A percentile compares a stretch with the other conserved stretches of the same genome.
Conservation (phyloP, 2,888 invertebrate genomes). For the Pristionchus fissidentatus region DNA sequence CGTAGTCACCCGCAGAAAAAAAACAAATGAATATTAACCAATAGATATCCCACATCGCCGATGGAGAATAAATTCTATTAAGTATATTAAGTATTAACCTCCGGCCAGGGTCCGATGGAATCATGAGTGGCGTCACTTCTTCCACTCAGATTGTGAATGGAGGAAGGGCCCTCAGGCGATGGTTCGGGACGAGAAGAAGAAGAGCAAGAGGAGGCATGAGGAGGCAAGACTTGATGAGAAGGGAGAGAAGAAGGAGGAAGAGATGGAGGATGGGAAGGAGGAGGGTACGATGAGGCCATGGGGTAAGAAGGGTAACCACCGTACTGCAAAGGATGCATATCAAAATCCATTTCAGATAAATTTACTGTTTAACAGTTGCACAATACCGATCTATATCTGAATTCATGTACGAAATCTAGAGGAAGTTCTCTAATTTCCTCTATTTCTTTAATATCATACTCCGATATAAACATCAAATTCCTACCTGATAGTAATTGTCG, state of each 20-base stretch:
- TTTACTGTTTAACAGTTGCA: not conserved
- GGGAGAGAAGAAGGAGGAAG: not conserved
- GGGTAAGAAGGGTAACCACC: conserved; percentile 29
- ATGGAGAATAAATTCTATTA: no score
- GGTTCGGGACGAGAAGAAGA: conserved; percentile 36
- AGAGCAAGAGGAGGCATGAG: not conserved
- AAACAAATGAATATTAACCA: no score
- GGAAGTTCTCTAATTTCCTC: no score
- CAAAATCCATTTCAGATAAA: no score
- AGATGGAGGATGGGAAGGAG: not conserved
- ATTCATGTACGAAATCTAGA: not conserved
- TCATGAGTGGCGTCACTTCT: not conserved
- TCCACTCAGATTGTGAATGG: not conserved
- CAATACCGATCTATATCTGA: not conserved
- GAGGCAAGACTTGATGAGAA: not conserved
- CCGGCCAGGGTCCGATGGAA: conserved; percentile 37
- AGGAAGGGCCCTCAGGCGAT: not conserved
- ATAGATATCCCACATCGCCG: no score
- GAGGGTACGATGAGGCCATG: conserved; percentile 29
- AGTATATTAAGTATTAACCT: conserved; percentile 16
- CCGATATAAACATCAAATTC: not conserved
- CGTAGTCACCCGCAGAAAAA: no score
- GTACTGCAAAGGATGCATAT: conserved; percentile 28
- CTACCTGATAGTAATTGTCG: conserved; percentile 34
- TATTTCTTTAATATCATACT: no score